Evolutionary conservation across 2,113 vertebrate genomes (phyloP), one percentile per base, ranked within the genome.

Genomic region (Phaetusa simplex): DNA sequence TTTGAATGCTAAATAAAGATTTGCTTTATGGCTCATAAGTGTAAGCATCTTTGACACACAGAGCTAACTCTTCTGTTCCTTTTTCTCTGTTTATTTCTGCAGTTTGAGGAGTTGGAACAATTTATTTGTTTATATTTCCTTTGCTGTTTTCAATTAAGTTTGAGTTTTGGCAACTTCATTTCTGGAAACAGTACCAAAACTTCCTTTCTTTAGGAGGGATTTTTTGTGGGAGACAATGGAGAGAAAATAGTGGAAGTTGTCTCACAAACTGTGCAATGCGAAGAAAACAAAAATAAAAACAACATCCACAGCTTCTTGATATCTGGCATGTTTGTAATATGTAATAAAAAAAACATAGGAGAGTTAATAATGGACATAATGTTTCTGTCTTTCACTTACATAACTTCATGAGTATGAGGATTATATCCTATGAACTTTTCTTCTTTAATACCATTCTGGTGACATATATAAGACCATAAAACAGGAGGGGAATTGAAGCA

Each of bases 401-500:
- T 61, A 67, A 84, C 6, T 43, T 74, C 2, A 12, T 14, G 14
- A 53, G 10, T 49, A 26, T 38, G n/a, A 72, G 71, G 47, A 22
- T 95, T 47, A 47, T 29, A 61, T 52, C 36, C 49, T 56, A 0
- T 69, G 21, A 82, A 72, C 21, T 91, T 94, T 7, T 21, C 55
- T 87, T 82, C 23, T 42, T 34, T 85, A 12, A 6, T 81, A 14
- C 47, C 7, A 7, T 79, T 93, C 52, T 49, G n/a, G 58, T 88
- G 73, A 61, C 8, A 85, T 36, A 22, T 8, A 4, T 76, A 65
- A 86, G 61, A 45, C 52, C 53, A 38, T 82, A 82, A 90, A 91
- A n/a, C 27, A 90, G 62, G 29, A 84, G 71, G 58, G 58, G 90
- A 95, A 86, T 16, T 92, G 87, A 93, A 93, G 85, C 82, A 93